Percentiles rank a stretch among this genome's conserved stretches.
Conservation (phyloP, 1,140 invertebrate species). For the Paracyclopina nana region DNA sequence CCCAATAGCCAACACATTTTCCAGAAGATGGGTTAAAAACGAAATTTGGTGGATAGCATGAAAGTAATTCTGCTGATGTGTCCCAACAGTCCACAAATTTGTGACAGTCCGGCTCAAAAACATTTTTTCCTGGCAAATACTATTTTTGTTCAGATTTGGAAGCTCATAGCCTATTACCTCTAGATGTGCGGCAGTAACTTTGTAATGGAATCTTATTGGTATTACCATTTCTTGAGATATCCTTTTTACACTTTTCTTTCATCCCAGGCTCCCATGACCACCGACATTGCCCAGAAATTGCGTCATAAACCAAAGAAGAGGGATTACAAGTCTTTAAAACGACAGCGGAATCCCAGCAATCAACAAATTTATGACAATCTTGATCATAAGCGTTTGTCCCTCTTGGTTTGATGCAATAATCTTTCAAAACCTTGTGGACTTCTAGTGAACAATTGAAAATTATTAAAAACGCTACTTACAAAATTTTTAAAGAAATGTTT, state of each 20-base stretch:
- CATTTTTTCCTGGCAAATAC: constrained; percentile 3
- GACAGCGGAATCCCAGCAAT: constrained; percentile 12
- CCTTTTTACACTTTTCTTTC: neutral
- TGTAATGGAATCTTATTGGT: neutral
- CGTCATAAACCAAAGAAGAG: neutral
- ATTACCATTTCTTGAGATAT: neutral
- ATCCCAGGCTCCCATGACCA: neutral
- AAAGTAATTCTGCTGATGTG: neutral
- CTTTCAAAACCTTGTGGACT: neutral
- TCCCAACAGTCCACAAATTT: constrained; percentile 15
- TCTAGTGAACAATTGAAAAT: too few relatives aligned
- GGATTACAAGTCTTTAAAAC: constrained; percentile 1
- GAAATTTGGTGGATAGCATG: neutral
- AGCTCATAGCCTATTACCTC: too few relatives aligned
- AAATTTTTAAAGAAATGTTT: too few relatives aligned
- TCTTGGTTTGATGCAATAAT: constrained; percentile 1
- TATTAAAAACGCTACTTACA: too few relatives aligned
- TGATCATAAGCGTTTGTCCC: constrained; percentile 1
- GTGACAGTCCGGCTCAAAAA: constrained; percentile 4
- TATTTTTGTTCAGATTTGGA: too few relatives aligned
- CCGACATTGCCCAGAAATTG: neutral
- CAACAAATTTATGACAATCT: constrained; percentile 13
- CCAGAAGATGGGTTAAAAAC: neutral
- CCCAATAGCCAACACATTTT: neutral
- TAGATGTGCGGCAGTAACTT: neutral